phyloP scores from a whole-genome alignment of 2,113 vertebrate genomes.

The Hemicordylus capensis region DNA sequence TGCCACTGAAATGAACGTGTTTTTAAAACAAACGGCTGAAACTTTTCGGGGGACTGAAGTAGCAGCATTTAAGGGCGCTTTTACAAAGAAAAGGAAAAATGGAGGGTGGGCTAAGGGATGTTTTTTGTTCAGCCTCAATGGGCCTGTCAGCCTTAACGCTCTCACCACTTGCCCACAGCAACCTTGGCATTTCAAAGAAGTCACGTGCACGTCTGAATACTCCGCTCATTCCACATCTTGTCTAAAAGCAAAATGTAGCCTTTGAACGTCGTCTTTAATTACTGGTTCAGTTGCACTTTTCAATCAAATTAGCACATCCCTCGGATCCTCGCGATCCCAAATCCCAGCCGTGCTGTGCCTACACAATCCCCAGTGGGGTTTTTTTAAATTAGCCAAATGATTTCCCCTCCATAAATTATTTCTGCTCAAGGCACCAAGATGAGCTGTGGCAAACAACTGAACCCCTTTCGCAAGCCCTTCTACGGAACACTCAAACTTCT shows the following conservation, averaged over 20 bases:
- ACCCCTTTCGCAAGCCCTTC: neutral
- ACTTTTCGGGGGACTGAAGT: neutral
- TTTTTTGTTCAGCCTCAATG: neutral
- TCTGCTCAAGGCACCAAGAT: neutral
- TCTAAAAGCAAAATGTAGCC: neutral
- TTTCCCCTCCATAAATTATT: neutral
- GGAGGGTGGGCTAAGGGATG: neutral
- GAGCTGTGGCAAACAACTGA: neutral
- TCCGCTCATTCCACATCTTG: neutral
- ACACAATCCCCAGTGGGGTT: fast-evolving
- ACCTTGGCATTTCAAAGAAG: neutral
- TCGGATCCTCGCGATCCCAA: neutral
- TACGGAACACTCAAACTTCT: neutral
- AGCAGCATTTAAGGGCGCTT: neutral
- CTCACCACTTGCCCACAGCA: neutral
- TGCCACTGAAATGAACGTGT: no score
- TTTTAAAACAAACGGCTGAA: neutral
- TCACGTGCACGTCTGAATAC: neutral
- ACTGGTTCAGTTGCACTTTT: neutral
- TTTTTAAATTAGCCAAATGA: conserved; percentile 15
- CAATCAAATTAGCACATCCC: neutral
- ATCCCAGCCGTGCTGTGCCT: neutral
- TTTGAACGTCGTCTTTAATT: conserved; percentile 8
- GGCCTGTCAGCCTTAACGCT: neutral
- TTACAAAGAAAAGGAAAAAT: neutral